These are phyloP conservation scores for Pardalotus punctatus DNA, from an alignment of 2,113 vertebrate genomes.

Conservation along the genomic window DNA sequence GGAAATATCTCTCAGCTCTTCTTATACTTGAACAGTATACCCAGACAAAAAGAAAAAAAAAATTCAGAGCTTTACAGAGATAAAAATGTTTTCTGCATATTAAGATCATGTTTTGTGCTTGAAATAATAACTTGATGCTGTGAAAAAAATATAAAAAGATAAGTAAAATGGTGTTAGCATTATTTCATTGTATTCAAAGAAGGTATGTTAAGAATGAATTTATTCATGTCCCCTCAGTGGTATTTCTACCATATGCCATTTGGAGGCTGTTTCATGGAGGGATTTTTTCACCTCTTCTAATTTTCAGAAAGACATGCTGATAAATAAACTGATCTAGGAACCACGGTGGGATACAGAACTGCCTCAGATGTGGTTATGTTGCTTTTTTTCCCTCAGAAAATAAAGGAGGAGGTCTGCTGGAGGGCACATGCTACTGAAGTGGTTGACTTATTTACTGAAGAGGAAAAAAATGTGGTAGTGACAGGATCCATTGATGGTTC, in stretches of 20 bases:
- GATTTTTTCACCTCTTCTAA: background rate
- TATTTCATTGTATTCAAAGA: background rate
- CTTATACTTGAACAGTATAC: background rate
- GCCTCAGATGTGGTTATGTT: background rate
- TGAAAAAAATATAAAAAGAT: background rate
- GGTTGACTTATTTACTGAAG: conserved; percentile 56
- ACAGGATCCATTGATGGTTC: conserved; percentile 72
- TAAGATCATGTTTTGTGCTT: background rate
- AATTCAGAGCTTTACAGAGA: background rate
- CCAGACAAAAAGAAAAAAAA: background rate
- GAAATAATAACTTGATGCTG: background rate
- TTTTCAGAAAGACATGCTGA: background rate
- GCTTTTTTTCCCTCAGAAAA: conserved; percentile 27
- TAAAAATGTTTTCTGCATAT: background rate
- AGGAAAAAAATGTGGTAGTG: conserved; percentile 66
- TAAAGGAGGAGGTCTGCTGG: conserved; percentile 72
- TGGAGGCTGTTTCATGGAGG: background rate
- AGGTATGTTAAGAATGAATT: background rate
- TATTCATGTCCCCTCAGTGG: background rate
- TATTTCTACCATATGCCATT: background rate
- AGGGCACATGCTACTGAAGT: conserved; percentile 67
- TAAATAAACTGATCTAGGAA: background rate
- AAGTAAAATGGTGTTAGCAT: background rate
- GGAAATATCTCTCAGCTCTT: background rate
- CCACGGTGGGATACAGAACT: background rate